Evolutionary conservation across 1,140 invertebrate genomes (phyloP).

Genomic region (Latrodectus geometricus): DNA sequence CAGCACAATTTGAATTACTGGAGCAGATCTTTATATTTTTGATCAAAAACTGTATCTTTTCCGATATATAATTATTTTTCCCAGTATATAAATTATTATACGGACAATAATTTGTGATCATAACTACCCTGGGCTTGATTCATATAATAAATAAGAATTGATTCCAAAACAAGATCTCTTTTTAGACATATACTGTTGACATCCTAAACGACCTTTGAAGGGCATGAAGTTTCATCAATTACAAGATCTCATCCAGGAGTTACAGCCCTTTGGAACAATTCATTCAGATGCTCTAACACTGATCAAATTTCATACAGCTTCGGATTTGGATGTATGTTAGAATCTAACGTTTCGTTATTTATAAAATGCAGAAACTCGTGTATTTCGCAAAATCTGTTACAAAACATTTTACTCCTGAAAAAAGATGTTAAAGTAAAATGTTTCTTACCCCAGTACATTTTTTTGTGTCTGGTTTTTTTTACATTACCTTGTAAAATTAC

Average conservation of each 20-base stretch:
- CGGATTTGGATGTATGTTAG: neutral
- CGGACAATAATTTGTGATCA: neutral
- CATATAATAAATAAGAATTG: neutral
- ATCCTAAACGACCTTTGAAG: neutral
- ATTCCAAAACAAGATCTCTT: neutral
- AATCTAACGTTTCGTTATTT: too few species aligned
- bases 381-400: too few species aligned
- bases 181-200: neutral
- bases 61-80: too few species aligned
- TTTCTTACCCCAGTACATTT: too few species aligned
- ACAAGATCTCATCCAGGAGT: neutral
- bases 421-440: too few species aligned
- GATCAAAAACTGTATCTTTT: neutral
- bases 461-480: too few species aligned
- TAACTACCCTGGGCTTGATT: neutral
- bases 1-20: constrained; percentile 22
- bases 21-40: neutral
- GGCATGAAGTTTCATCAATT: neutral
- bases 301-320: neutral
- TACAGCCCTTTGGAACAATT: too few species aligned
- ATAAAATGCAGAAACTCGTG: too few species aligned
- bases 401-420: too few species aligned
- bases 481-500: constrained; percentile 19
- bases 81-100: too few species aligned
- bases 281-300: neutral